Base-by-base conservation (phyloP, 2,797 vertebrate genomes). In the Alfaro cultratus region DNA sequence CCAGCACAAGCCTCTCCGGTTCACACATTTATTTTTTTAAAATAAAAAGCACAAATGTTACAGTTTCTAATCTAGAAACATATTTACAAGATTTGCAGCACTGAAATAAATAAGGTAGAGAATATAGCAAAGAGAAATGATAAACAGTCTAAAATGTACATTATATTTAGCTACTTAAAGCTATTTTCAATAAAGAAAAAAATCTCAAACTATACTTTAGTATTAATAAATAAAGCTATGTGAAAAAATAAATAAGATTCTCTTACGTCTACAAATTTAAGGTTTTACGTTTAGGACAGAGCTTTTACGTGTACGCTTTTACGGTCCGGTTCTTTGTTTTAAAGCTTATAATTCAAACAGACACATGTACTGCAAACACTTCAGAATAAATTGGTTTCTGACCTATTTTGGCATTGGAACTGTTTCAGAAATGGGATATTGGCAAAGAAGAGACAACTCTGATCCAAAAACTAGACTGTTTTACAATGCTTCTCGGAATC, bases 181-280 rank as follows among this genome's bases (percentile, higher is more conserved):
- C 90, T 90, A 92, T 92, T 93, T 86, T 76, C 74, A 80, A 81
- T 84, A 88, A 85, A 91, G 77, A 91, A 86, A 81, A 81, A 82
- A 74, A 67, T 60, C 84, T 91, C 82, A 93, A 94, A 93, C 94
- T 95, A 95, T 87, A 91, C 89, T 94, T 95, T 92, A 94, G 93
- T 96, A 96, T 91, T 95, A 96, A 96, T 96, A 96, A 96, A 96
- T 96, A 96, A 96, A 95, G 89, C 94, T 95, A 96, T 94, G 94
- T 96, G 95, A 96, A 96, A 96, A 96, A 96, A 96, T 96, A 96
- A 96, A 96, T 96, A 96, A 94, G 93, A 89, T 94, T 93, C 93
- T 96, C 94, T 95, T 93, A 90, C 85, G 92, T 92, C 93, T 94
- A 93, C 93, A 94, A 92, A 90, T 94, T 93, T 95, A 95, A 82